A percentile compares a stretch with the other conserved stretches of the same genome.
Evolutionary conservation across 2,888 invertebrate genomes (phyloP).

Genomic region (Hipparchia sbordonii): DNA sequence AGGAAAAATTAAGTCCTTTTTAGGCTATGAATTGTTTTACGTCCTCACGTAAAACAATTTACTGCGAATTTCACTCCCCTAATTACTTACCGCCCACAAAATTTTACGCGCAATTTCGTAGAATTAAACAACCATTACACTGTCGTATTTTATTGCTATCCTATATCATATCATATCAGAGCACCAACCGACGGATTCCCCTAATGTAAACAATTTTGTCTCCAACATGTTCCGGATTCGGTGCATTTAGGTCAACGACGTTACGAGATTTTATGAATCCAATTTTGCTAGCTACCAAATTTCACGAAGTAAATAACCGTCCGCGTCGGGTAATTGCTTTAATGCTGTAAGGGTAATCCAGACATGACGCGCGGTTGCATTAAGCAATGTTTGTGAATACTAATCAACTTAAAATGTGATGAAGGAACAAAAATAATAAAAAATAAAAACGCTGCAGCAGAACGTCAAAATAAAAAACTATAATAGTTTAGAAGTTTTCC

Average conservation of each 20-base stretch:
- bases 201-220: conserved; percentile 14
- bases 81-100: conserved; percentile 8
- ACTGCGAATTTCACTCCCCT: not conserved
- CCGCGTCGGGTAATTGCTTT: too few species aligned
- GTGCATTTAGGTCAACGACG: conserved; percentile 24
- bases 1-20: not conserved
- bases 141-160: conserved; percentile 16
- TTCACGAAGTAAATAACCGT: conserved; percentile 12
- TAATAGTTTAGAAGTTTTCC: too few species aligned
- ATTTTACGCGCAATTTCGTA: not conserved
- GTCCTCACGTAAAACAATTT: conserved; percentile 1
- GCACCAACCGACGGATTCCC: conserved; percentile 8
- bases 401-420: not conserved
- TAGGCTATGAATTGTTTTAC: conserved; percentile 1
- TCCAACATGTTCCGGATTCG: conserved; percentile 16
- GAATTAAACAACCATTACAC: conserved; percentile 6
- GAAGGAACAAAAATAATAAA: not conserved
- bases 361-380: not conserved
- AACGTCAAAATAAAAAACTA: too few species aligned
- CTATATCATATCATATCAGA: conserved; percentile 17
- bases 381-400: not conserved
- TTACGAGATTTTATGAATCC: conserved; percentile 23
- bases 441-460: too few species aligned
- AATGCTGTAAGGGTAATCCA: not conserved
- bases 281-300: conserved; percentile 19